Base-by-base conservation (phyloP, 2,113 vertebrate genomes). In the Sphaerodactylus townsendi region DNA sequence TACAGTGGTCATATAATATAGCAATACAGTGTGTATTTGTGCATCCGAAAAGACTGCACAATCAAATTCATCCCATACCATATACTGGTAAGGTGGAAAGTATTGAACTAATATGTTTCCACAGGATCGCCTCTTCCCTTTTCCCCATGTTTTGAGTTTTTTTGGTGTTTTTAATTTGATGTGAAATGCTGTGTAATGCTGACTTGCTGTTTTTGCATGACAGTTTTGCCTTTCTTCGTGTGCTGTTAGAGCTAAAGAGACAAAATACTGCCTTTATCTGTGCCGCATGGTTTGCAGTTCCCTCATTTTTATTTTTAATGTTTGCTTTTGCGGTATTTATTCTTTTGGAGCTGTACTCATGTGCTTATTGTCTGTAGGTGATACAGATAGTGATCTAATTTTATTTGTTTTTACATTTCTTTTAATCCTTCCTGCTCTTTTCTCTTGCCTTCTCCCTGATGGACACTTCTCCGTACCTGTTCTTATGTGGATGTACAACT, bases 391-490 rank as follows among this genome's bases (percentile, higher is more conserved):
- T 95, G 94, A 94, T 70, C 82, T 94, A 48, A 88, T 89, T 91
- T 87, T 50, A 79, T 91, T 78, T 23, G 56, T 92, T 69, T 91
- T 75, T 84, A 44, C 78, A 77, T 10, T 0, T 92, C 94, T 89
- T 93, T 91, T 62, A 93, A n/a, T 90, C 86, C 93, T 92, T 92
- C 66, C 88, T 92, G 87, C 90, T 95, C 81, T 74, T 93, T 85
- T 93, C 86, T 93, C 92, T 91, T 50, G 83, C 90, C 73, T 93
- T 77, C 93, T 94, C 86, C 89, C 0, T 92, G 95, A 86, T 72
- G 97, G 96, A 97, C 93, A 94, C 78, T 82, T 81, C 93, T 90
- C 91, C 88, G 75, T 91, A 93, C 90, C 85, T 96, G 87, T 88
- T 90, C 92, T 92, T 92, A 95, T 93, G 64, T 90, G 95, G 93